Evolutionary conservation across 2,888 invertebrate genomes (phyloP).

Genomic region (Globia sparganii): DNA sequence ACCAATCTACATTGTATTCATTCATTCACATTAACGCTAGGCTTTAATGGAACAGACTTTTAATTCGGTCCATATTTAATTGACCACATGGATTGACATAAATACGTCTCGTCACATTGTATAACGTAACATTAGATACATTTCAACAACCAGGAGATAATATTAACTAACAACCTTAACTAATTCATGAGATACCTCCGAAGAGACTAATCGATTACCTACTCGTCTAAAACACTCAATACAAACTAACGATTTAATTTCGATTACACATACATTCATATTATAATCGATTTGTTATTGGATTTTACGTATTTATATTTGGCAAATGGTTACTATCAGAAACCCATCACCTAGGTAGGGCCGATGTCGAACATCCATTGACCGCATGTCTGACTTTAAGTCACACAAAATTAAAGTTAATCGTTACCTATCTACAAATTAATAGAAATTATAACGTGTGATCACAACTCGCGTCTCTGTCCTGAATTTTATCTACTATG

Average conservation of each 20-base stretch:
- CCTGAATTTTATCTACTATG: slow-evolving; percentile 50
- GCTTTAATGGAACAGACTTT: slow-evolving; percentile 80
- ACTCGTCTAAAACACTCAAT: slow-evolving; percentile 81
- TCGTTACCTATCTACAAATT: slow-evolving; percentile 81
- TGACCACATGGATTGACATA: slow-evolving; percentile 87
- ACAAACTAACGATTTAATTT: slow-evolving; percentile 72
- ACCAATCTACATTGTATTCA: slow-evolving; percentile 71
- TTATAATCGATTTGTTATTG: slow-evolving; percentile 74
- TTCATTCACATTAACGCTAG: slow-evolving; percentile 77
- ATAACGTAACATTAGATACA: slow-evolving; percentile 75
- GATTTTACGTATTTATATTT: slow-evolving; percentile 86
- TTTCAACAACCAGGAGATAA: slow-evolving; percentile 88
- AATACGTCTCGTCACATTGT: slow-evolving; percentile 76
- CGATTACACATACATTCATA: slow-evolving; percentile 67
- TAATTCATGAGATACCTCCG: slow-evolving; percentile 85
- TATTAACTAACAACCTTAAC: slow-evolving; percentile 84
- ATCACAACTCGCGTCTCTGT: slow-evolving; percentile 63
- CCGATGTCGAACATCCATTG: slow-evolving; percentile 80
- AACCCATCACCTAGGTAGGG: slow-evolving; percentile 77
- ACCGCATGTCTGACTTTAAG: slow-evolving; percentile 83
- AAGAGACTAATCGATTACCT: slow-evolving; percentile 75
- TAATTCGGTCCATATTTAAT: slow-evolving; percentile 86
- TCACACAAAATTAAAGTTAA: slow-evolving; percentile 74
- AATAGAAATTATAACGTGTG: slow-evolving; percentile 71
- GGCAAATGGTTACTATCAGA: slow-evolving; percentile 84